Evolutionary conservation across 1,140 invertebrate species (phyloP).

Genomic region (Bombus waltoni): DNA sequence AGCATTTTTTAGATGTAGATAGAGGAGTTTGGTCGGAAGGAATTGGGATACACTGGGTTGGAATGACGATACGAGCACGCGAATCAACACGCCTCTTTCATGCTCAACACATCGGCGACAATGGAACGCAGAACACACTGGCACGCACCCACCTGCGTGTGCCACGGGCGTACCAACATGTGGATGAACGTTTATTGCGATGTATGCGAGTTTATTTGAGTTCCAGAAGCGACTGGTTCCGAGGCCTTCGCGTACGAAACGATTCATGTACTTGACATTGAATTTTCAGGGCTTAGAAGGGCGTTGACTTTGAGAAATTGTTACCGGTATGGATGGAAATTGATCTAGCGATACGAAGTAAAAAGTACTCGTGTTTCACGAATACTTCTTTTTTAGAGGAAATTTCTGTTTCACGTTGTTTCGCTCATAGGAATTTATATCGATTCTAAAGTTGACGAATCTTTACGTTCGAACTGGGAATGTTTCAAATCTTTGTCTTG

Average conservation of each 20-base stretch:
- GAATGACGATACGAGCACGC: constrained; percentile 32
- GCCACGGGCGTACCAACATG: neutral
- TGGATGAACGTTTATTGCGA: neutral
- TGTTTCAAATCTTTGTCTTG: too few relatives aligned
- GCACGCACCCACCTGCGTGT: constrained; percentile 39
- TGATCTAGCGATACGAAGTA: too few relatives aligned
- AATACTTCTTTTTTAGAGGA: too few relatives aligned
- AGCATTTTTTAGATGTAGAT: neutral
- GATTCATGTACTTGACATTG: constrained; percentile 11
- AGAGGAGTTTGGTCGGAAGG: neutral
- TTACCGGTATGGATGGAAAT: neutral
- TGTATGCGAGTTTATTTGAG: constrained; percentile 7
- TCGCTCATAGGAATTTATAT: too few relatives aligned
- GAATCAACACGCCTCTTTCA: constrained; percentile 56
- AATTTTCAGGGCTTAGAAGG: neutral
- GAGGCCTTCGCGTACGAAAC: neutral
- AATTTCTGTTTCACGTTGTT: too few relatives aligned
- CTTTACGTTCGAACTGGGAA: too few relatives aligned
- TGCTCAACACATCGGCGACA: constrained; percentile 40
- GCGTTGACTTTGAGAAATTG: neutral
- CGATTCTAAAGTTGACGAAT: too few relatives aligned
- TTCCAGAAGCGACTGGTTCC: neutral
- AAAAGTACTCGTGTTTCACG: too few relatives aligned
- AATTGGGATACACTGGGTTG: constrained; percentile 1
- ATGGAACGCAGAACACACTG: constrained; percentile 45